Base-by-base conservation (phyloP, 2,113 vertebrate species). In the Odontesthes bonariensis region DNA sequence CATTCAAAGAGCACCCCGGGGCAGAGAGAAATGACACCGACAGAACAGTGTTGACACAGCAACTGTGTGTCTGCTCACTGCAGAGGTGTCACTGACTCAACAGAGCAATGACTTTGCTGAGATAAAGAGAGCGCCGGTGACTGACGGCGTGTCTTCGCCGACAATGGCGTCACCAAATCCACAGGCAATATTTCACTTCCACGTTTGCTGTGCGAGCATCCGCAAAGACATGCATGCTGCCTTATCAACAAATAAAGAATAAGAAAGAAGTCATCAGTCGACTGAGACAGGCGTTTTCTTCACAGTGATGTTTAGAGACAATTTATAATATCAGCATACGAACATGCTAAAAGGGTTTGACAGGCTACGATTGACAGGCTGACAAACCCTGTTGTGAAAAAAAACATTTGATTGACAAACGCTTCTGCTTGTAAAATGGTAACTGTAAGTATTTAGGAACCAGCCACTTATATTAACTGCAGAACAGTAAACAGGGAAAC, bases 11-110 rank as follows among this genome's bases (percentile, higher is more conserved):
- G 66, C 62, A 51, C 61, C 73, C 51, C 1, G 55, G 69, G 86
- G 42, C 55, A 79, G 11, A 58, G 84, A 82, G 85, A 88, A 78
- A 89, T 79, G 85, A 90, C 75, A 81, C 82, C 51, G 2, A 51
- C 71, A 68, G 79, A 83, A 71, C 86, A 65, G 65, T 86, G 90
- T 88, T 92, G 92, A 92, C 88, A 84, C 86, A 81, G 86, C 76
- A 9, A 42, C 69, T 61, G 69, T 46, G 69, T 70, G 40, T 69
- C 84, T 88, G 88, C 86, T 88, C 86, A 82, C 76, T 71, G 74
- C 79, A 53, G 76, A 73, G 72, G 77, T 85, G 86, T 90, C 88
- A 82, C 72, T 60, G 83, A 75, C 73, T 88, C 79, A 71, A 71
- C 59, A 1, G 73, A 72, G 73, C 38, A 46, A 46, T 66, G 85